Evolutionary conservation across 64 coral and sea anemone genomes (phyloP).

Genomic region (Pocillopora verrucosa): DNA sequence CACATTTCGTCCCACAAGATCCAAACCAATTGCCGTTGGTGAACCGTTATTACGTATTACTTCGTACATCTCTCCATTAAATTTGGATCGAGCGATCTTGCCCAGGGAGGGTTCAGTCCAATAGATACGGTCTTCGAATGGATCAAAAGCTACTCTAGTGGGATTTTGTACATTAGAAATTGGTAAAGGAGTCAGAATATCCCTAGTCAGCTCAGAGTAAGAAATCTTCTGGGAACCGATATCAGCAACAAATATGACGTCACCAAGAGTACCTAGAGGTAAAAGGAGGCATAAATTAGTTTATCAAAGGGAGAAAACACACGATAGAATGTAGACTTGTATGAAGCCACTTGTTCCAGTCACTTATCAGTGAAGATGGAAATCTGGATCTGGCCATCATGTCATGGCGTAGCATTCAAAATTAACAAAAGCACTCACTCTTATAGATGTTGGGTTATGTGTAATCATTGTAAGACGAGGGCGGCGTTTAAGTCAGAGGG

Average conservation of each 20-base stretch:
- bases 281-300: not conserved
- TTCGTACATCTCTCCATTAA: constrained; percentile 22
- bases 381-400: too few relatives aligned
- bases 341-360: too few relatives aligned
- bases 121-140: constrained; percentile 27
- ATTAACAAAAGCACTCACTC: too few relatives aligned
- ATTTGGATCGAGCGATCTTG: not conserved
- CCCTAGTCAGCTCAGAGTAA: not conserved
- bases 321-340: too few relatives aligned
- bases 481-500: too few relatives aligned
- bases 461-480: too few relatives aligned
- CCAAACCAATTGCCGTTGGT: constrained; percentile 19
- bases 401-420: too few relatives aligned
- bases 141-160: constrained; percentile 27
- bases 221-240: not conserved
- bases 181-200: not conserved
- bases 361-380: too few relatives aligned
- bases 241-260: constrained; percentile 39
- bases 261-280: not conserved
- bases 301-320: not conserved
- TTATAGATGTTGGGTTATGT: too few relatives aligned
- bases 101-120: constrained; percentile 28
- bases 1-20: constrained; percentile 30
- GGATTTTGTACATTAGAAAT: not conserved
- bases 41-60: not conserved